Evolutionary conservation across 2,113 vertebrate genomes (phyloP).

Genomic region (Corythaeola cristata): DNA sequence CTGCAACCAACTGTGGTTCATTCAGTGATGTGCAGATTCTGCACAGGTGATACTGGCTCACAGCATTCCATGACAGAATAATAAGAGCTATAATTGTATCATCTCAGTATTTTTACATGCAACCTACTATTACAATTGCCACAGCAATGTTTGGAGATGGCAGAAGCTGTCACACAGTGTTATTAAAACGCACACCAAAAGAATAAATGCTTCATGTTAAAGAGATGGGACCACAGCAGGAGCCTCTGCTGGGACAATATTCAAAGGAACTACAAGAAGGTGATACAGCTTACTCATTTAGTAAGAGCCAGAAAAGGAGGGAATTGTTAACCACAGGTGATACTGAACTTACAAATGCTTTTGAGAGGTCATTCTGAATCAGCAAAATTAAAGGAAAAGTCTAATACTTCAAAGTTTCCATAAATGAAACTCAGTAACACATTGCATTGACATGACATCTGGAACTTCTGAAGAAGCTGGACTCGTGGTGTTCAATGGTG

Average conservation of each 20-base stretch:
- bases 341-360: not conserved
- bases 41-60: not conserved
- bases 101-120: not conserved
- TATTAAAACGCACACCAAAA: not conserved
- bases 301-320: not conserved
- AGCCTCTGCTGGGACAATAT: not conserved
- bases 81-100: not conserved
- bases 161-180: not conserved
- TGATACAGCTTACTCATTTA: not conserved
- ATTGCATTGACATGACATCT: slow-evolving; percentile 93
- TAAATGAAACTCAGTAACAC: slow-evolving; percentile 86
- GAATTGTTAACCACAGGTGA: not conserved
- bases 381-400: not conserved
- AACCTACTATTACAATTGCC: not conserved
- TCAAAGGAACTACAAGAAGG: not conserved
- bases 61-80: not conserved
- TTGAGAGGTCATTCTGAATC: not conserved
- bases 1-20: not conserved
- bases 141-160: not conserved
- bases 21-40: not conserved
- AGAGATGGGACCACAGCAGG: not conserved
- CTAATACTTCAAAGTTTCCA: not conserved
- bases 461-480: slow-evolving; percentile 92
- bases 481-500: slow-evolving; percentile 93
- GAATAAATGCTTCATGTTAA: not conserved